A percentile compares a stretch with the other conserved stretches of the same genome.
phyloP scores from a whole-genome alignment of 1,140 invertebrate genomes.

The Orius laevigatus region DNA sequence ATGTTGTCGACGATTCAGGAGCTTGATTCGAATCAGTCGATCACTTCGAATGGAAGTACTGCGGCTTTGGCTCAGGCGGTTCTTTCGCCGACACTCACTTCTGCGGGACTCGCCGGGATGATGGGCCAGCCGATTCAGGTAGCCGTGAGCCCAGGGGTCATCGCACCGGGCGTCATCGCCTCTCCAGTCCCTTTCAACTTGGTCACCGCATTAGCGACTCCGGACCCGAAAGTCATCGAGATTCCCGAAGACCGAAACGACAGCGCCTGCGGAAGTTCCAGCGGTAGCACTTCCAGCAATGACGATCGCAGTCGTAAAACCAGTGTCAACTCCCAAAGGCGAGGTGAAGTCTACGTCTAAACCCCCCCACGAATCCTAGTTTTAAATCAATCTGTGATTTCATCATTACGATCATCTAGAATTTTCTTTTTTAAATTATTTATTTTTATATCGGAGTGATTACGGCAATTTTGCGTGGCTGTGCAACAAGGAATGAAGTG shows the following conservation, averaged over 20 bases:
- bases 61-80: constrained; percentile 43
- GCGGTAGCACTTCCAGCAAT: constrained; percentile 24
- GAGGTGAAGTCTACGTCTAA: constrained; percentile 34
- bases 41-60: constrained; percentile 45
- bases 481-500: too few relatives aligned
- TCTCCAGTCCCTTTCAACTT: background rate
- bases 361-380: background rate
- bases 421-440: too few relatives aligned
- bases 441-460: too few relatives aligned
- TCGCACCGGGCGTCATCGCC: constrained; percentile 14
- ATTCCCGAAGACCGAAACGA: constrained; percentile 23
- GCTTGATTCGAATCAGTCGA: constrained; percentile 38
- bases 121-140: constrained; percentile 27
- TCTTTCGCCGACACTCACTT: constrained; percentile 37
- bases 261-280: constrained; percentile 24
- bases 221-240: constrained; percentile 21
- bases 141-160: constrained; percentile 23
- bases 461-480: too few relatives aligned
- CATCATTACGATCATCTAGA: too few relatives aligned
- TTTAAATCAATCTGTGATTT: background rate
- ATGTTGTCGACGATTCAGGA: constrained; percentile 63
- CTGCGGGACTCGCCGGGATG: constrained; percentile 38
- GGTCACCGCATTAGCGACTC: constrained; percentile 14
- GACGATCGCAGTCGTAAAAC: constrained; percentile 28
- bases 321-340: constrained; percentile 29